Evolutionary conservation across 2,797 vertebrate species (phyloP).

Genomic region (Pygocentrus nattereri): DNA sequence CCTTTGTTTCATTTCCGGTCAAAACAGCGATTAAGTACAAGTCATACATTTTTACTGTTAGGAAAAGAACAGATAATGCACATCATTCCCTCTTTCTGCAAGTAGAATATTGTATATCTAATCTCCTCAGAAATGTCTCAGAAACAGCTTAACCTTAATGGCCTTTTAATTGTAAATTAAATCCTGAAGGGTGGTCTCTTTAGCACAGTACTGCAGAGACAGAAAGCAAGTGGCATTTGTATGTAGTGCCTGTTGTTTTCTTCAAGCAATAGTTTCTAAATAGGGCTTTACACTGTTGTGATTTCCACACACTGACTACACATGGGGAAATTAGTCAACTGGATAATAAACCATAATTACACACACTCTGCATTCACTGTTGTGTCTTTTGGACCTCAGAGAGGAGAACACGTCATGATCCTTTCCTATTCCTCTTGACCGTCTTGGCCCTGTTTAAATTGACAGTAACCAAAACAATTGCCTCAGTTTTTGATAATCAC

Average conservation of each 20-base stretch:
- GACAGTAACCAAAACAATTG: background rate
- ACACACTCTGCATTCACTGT: background rate
- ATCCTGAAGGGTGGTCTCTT: too few species aligned
- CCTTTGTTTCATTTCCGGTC: too few species aligned
- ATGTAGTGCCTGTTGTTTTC: background rate
- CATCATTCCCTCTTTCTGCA: too few species aligned
- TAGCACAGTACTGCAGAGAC: too few species aligned
- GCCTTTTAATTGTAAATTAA: too few species aligned
- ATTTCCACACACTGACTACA: background rate
- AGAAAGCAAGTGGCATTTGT: background rate
- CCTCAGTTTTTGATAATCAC: background rate
- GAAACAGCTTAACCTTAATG: too few species aligned
- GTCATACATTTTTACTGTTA: too few species aligned
- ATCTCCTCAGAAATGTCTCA: too few species aligned
- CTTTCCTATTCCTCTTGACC: background rate
- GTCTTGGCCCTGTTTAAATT: constrained; percentile 8
- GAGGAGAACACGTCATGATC: background rate
- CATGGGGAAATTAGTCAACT: background rate
- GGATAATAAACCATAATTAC: constrained; percentile 7
- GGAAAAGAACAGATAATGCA: too few species aligned
- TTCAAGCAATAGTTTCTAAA: background rate
- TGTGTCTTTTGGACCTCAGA: constrained; percentile 7
- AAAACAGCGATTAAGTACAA: too few species aligned
- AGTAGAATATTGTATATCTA: too few species aligned
- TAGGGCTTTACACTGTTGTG: background rate